Conservation (phyloP, 2,888 invertebrate genomes). For the Phengaris alcon region DNA sequence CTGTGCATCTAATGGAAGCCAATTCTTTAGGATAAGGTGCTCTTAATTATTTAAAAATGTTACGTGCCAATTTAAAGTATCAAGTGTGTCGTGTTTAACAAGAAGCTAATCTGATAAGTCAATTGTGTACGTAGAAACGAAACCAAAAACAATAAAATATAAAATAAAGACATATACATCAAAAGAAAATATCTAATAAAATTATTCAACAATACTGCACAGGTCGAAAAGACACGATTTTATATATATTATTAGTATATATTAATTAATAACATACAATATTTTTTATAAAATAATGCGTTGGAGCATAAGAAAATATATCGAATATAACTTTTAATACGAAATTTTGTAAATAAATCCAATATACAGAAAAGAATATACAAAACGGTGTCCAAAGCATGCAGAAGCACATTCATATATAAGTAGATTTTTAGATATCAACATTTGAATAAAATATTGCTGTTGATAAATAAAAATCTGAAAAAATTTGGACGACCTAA, state of each 20-base stretch:
- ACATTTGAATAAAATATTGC: conserved; percentile 34
- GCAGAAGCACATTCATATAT: conserved; percentile 59
- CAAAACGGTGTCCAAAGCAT: conserved; percentile 65
- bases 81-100: conserved; percentile 31
- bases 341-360: conserved; percentile 27
- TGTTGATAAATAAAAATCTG: conserved; percentile 60
- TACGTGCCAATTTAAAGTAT: conserved; percentile 48
- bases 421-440: conserved; percentile 59
- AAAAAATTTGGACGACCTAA: conserved; percentile 74
- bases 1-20: conserved; percentile 68
- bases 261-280: conserved; percentile 30
- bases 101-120: conserved; percentile 6
- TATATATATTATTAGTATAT: conserved; percentile 33
- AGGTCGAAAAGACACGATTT: conserved; percentile 45
- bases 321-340: neutral
- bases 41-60: conserved; percentile 43
- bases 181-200: neutral
- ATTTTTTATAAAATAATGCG: conserved; percentile 1
- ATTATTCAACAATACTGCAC: conserved; percentile 33
- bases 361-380: conserved; percentile 32
- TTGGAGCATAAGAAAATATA: neutral
- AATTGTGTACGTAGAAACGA: conserved; percentile 39
- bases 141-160: neutral
- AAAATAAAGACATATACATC: neutral
- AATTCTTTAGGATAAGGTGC: conserved; percentile 64